These are phyloP conservation scores for Scaptomyza tumidula DNA, from an alignment of 2,888 invertebrate genomes.

Conservation along the genomic window DNA sequence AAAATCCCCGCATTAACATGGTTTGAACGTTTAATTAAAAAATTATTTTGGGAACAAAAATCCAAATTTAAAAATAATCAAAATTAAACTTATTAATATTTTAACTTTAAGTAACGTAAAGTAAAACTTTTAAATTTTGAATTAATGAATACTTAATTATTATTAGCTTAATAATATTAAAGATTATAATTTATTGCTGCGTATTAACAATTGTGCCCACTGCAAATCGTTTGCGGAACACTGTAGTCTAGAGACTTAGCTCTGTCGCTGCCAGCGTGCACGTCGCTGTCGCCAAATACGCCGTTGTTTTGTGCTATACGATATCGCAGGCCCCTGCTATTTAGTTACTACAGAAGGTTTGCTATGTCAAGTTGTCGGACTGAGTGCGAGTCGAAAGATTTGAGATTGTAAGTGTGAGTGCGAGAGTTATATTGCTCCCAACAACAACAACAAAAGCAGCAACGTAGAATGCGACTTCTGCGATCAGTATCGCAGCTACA, in stretches of 20 bases:
- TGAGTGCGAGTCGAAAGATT: conserved; percentile 27
- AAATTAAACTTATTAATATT: no score
- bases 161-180: not conserved
- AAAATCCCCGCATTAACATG: no score
- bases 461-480: conserved; percentile 26
- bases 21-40: no score
- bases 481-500: conserved; percentile 22
- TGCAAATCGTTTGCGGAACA: conserved; percentile 12
- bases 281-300: conserved; percentile 67
- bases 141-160: not conserved
- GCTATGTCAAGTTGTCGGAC: conserved; percentile 78
- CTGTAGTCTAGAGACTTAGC: conserved; percentile 38
- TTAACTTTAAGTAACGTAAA: no score
- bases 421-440: conserved; percentile 45
- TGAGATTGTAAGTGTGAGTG: conserved; percentile 13
- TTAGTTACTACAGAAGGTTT: conserved; percentile 82
- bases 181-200: not conserved
- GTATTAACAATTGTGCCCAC: not conserved
- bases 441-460: conserved; percentile 30
- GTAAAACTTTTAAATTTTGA: no score
- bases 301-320: conserved; percentile 75
- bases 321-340: conserved; percentile 74
- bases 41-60: no score
- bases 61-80: no score
- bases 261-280: conserved; percentile 41